These are phyloP conservation scores for Nanger granti DNA, from an alignment of 2,113 vertebrate species.

Conservation along the genomic window DNA sequence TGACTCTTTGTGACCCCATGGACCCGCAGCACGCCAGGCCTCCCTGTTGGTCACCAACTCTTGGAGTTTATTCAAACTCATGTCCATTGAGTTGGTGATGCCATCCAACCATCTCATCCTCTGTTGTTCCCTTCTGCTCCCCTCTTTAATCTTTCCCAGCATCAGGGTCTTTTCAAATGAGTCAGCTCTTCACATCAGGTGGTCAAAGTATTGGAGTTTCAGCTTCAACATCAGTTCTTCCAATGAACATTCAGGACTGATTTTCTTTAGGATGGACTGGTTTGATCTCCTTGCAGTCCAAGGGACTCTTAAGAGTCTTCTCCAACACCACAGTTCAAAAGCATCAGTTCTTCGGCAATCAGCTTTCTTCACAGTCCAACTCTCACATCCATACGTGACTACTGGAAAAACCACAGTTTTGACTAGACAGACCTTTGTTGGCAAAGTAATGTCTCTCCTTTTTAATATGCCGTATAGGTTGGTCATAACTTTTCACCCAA, in stretches of 20 bases:
- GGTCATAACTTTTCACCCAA: too few relatives aligned
- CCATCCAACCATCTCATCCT: neutral
- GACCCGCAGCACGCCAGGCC: neutral
- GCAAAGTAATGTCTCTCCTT: neutral
- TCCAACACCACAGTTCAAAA: neutral
- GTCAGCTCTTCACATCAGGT: neutral
- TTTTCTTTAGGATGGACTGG: neutral
- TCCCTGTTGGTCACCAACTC: neutral
- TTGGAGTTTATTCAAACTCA: neutral
- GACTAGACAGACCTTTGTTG: neutral
- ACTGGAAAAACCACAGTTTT: neutral
- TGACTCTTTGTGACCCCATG: neutral
- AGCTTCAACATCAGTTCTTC: neutral
- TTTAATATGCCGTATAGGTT: too few relatives aligned
- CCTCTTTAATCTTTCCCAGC: neutral
- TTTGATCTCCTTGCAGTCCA: neutral
- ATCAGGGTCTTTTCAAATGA: neutral
- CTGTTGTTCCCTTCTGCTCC: neutral
- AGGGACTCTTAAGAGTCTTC: neutral
- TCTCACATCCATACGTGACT: neutral
- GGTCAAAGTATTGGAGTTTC: neutral
- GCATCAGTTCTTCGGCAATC: fast-evolving
- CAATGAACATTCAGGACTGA: neutral
- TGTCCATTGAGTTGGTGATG: neutral
- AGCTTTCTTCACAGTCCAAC: neutral